These are phyloP conservation scores for Eristalis arbustorum DNA, from an alignment of 2,888 invertebrate genomes.

Conservation along the genomic window DNA sequence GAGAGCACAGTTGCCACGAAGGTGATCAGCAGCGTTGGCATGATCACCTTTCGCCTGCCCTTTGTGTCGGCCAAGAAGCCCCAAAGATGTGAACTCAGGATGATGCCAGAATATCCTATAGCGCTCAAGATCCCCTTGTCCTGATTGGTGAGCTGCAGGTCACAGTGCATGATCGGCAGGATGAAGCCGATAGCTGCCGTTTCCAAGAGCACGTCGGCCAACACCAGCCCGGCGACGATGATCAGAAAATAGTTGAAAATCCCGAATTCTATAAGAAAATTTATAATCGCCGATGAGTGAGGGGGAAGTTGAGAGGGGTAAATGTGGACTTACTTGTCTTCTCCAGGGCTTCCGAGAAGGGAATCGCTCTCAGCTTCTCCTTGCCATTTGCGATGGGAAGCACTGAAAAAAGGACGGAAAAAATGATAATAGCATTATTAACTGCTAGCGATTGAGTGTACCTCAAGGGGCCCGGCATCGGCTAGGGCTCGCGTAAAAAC, in stretches of 20 bases:
- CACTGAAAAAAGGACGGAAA: constrained; percentile 34
- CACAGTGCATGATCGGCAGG: constrained; percentile 81
- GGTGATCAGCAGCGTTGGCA: constrained; percentile 80
- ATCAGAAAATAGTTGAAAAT: constrained; percentile 81
- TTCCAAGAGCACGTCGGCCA: constrained; percentile 80
- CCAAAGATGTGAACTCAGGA: constrained; percentile 82
- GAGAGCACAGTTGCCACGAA: constrained; percentile 80
- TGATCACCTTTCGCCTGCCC: constrained; percentile 80
- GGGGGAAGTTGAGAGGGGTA: not conserved
- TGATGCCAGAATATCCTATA: constrained; percentile 80
- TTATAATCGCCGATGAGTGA: not conserved
- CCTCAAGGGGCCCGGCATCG: not conserved
- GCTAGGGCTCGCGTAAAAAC: not conserved
- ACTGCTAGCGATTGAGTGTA: not conserved
- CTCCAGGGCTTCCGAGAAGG: constrained; percentile 60
- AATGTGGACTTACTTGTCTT: constrained; percentile 43
- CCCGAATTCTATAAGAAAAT: constrained; percentile 80
- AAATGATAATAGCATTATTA: not conserved
- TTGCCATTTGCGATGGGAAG: constrained; percentile 45
- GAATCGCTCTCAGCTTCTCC: constrained; percentile 29
- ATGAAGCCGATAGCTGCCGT: constrained; percentile 82
- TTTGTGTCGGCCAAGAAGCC: constrained; percentile 82
- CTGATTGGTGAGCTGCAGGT: constrained; percentile 77
- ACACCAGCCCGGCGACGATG: constrained; percentile 81
- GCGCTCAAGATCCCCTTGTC: constrained; percentile 80